Base-by-base conservation (phyloP, 2,888 invertebrate genomes). In the Drosophila algonquin region DNA sequence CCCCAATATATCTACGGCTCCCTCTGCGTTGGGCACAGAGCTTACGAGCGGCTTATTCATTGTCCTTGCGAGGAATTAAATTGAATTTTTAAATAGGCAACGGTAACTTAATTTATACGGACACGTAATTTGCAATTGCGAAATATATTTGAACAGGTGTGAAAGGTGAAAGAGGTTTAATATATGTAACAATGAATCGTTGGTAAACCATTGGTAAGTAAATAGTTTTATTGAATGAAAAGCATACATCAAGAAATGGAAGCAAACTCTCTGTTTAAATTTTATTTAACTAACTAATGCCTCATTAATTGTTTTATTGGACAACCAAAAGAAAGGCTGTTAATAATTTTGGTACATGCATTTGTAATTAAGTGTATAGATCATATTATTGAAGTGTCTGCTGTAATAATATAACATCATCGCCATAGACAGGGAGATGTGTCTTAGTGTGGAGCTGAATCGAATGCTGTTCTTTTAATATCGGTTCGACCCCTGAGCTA, bases 281-380 rank as follows among this genome's bases (percentile, higher is more conserved):
- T 56, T 63, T 72, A 44, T 40, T 52, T 21, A 3, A 3, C 0
- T 56, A 48, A 21, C 54, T 45, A 50, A 44, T 40, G 46, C 3
- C 69, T 73, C 80, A 75, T 77, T 75, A 77, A 80, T 80, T 75
- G 62, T 77, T 73, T 75, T 57, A 70, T 47, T 63, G 69, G 82
- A 51, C 47, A 61, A 60, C 51, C 53, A 59, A 62, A 45, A 10
- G 30, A 48, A 58, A 6, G 44, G 56, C 59, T 48, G 56, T 70
- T 68, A 76, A 65, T 81, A 80, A 61, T 72, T 63, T 80, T 63
- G 21, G 2, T 2, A 21, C 21, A 32, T 32, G 3, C 56, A 65
- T 55, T 64, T 67, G 62, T 57, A 70, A 68, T 73, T 74, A 48
- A 59, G 48, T 58, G 56, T 48, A 18, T 1, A 1, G 1, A 18